These are phyloP conservation scores for Ctenodactylus gundi DNA, from an alignment of 2,113 vertebrate genomes.

Conservation along the genomic window DNA sequence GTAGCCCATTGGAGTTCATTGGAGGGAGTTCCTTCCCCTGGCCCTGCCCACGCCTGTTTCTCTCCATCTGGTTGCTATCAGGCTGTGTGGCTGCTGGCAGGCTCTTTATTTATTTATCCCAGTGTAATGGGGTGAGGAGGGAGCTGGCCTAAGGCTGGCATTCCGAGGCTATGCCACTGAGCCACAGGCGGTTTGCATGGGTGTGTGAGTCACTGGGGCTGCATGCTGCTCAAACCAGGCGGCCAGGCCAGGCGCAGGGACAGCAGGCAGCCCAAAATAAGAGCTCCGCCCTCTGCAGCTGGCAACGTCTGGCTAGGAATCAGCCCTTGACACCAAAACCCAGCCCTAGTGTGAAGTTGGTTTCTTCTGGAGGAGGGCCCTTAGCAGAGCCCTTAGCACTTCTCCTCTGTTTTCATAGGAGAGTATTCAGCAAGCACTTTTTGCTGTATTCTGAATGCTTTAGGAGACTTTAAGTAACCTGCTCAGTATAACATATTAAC, in stretches of 20 bases:
- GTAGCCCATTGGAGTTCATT: conserved; percentile 38
- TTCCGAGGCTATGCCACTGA: conserved; percentile 68
- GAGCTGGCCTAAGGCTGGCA: conserved; percentile 66
- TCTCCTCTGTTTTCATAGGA: neutral
- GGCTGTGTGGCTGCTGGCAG: conserved; percentile 29
- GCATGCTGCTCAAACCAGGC: conserved; percentile 84
- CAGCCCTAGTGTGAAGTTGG: neutral
- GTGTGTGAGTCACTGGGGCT: conserved; percentile 84
- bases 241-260: conserved; percentile 59
- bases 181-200: conserved; percentile 84
- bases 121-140: conserved; percentile 81
- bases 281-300: conserved; percentile 80
- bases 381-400: conserved; percentile 38
- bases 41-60: neutral
- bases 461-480: neutral
- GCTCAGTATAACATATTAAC: neutral
- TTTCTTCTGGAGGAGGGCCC: conserved; percentile 17
- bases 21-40: conserved; percentile 53
- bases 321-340: conserved; percentile 42
- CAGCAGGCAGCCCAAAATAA: conserved; percentile 79
- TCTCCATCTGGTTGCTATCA: conserved; percentile 69
- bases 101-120: conserved; percentile 84
- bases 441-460: conserved; percentile 5
- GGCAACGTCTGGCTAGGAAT: conserved; percentile 67
- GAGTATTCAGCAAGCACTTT: neutral